Conservation (phyloP, 2,888 invertebrate genomes). For the Drosophila borealis region DNA sequence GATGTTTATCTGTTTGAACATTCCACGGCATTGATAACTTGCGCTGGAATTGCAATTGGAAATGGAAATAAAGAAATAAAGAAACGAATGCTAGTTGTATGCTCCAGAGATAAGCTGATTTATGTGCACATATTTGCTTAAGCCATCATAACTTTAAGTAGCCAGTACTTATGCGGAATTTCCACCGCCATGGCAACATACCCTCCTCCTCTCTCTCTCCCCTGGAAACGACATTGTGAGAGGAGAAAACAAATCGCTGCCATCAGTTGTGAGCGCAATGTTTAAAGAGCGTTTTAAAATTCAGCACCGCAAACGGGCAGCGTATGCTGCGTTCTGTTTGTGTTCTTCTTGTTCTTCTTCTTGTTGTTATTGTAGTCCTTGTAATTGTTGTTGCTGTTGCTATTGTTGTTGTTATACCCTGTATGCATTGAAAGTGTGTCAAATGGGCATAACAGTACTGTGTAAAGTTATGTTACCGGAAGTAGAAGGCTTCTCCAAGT, state of each 20-base stretch:
- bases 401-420: constrained; percentile 13
- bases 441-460: too few relatives aligned
- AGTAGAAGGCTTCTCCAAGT: too few relatives aligned
- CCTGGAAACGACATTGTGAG: constrained; percentile 38
- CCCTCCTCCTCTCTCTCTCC: not conserved
- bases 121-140: constrained; percentile 34
- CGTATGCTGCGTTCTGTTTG: constrained; percentile 19
- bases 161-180: constrained; percentile 27
- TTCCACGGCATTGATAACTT: not conserved
- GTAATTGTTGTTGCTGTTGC: not conserved
- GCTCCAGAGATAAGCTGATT: constrained; percentile 14
- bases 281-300: constrained; percentile 79
- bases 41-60: constrained; percentile 1
- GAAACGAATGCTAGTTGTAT: not conserved
- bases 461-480: too few relatives aligned
- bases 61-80: not conserved
- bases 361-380: constrained; percentile 4
- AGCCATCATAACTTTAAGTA: constrained; percentile 36
- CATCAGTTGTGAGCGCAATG: constrained; percentile 71
- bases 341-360: constrained; percentile 13
- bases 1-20: constrained; percentile 6
- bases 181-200: not conserved
- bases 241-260: constrained; percentile 71
- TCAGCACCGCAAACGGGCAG: constrained; percentile 53
- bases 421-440: not conserved